Base-by-base conservation (phyloP, 1,140 invertebrate genomes). In the Leguminivora glycinivorella region DNA sequence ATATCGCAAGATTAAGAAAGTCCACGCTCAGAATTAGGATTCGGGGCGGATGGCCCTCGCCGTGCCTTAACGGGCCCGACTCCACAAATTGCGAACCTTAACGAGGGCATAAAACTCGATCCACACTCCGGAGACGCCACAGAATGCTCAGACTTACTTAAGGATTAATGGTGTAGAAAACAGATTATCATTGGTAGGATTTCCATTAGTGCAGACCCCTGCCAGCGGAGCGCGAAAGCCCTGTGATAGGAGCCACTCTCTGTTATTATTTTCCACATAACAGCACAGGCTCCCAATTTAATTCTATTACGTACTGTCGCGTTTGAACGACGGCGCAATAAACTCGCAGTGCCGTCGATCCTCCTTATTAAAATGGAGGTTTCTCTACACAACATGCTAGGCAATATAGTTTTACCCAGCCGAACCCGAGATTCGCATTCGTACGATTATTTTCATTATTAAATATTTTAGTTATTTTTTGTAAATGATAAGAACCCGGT, bases 261-360 rank as follows among this genome's bases (percentile, higher is more conserved):
- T 87, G 87, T 89, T 91, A 91, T 91, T 91, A 91, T 91, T 91
- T 91, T 91, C 87, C 87, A 91, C 87, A 88, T 85, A 87, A 87
- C 84, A 78, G 83, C 81, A 80, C 86, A 86, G 81, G 43, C 78
- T 88, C 81, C 84, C 87, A 85, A 88, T 91, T 91, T 89, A 91
- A 91, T 91, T 91, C 87, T 88, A 91, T 91, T 88, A 88, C 78
- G 79, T 84, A 82, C 81, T 89, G 89, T 91, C 89, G 87, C 74
- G 78, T 85, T 88, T 85, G 84, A 86, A 84, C 83, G 83, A 86
- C 85, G 84, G 81, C 73, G 85, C 84, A 85, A 88, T 91, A 89
- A 91, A 91, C 71, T 87, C 75, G 78, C 82, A 34, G 58, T 63
- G 58, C 58, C 26, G 58, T 26, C 47, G 47, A 52, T 52, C 19